Conservation (phyloP, 2,888 invertebrate species). For the Muschampia plurimacula region DNA sequence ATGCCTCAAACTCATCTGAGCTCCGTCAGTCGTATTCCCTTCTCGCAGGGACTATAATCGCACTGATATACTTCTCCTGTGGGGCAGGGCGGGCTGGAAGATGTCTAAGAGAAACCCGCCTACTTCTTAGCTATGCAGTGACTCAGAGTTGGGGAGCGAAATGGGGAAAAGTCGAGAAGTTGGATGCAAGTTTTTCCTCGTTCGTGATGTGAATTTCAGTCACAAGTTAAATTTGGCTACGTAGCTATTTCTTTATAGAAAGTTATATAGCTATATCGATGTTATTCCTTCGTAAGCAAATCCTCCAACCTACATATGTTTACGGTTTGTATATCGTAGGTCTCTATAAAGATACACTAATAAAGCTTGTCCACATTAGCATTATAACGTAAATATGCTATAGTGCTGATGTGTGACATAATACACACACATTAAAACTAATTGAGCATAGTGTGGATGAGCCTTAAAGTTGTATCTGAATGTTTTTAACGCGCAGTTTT, state of each 20-base stretch:
- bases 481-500: too few relatives aligned
- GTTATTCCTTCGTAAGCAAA: too few relatives aligned
- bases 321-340: too few relatives aligned
- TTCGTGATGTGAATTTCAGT: not conserved
- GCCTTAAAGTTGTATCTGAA: too few relatives aligned
- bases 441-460: too few relatives aligned
- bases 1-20: slow-evolving; percentile 44
- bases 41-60: not conserved
- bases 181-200: slow-evolving; percentile 15
- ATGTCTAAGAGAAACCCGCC: slow-evolving; percentile 29
- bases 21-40: slow-evolving; percentile 15
- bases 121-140: slow-evolving; percentile 37
- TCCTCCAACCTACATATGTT: not conserved
- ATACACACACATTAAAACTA: too few relatives aligned
- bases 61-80: not conserved
- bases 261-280: not conserved
- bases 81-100: slow-evolving; percentile 17
- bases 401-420: too few relatives aligned
- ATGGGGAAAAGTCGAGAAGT: not conserved
- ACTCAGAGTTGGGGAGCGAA: slow-evolving; percentile 14
- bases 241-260: not conserved
- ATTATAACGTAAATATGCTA: too few relatives aligned
- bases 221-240: not conserved
- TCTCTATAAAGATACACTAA: too few relatives aligned
- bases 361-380: too few relatives aligned